Evolutionary conservation across 1,140 invertebrate species (phyloP).

Genomic region (Sinonovacula constricta): DNA sequence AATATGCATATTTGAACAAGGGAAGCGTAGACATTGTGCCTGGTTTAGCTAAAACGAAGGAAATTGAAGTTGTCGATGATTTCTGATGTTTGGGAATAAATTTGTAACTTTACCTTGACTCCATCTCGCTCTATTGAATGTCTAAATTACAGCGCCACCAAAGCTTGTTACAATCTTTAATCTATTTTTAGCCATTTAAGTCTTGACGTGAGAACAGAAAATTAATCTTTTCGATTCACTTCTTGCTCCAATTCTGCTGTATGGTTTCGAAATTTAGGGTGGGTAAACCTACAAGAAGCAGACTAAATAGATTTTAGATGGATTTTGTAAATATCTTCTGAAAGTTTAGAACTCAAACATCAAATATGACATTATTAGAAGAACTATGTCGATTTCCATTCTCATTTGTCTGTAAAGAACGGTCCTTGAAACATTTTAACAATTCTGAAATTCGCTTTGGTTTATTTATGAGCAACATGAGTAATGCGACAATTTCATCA

Average conservation of each 20-base stretch:
- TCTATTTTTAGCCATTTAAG: neutral
- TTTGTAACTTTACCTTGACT: neutral
- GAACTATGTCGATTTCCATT: conserved; percentile 2
- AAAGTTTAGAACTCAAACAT: neutral
- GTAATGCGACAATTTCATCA: too few relatives aligned
- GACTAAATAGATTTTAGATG: conserved; percentile 1
- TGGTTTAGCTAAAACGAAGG: too few relatives aligned
- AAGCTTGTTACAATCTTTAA: neutral
- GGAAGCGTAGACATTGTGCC: too few relatives aligned
- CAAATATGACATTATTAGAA: neutral
- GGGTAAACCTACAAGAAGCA: neutral
- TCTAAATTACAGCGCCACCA: neutral
- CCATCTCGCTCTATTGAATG: neutral
- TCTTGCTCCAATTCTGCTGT: conserved; percentile 12
- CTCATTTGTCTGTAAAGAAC: neutral
- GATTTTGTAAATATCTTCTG: conserved; percentile 16
- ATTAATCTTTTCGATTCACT: conserved; percentile 10
- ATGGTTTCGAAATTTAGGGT: conserved; percentile 25
- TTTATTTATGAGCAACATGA: too few relatives aligned
- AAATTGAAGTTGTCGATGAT: neutral
- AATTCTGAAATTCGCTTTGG: neutral
- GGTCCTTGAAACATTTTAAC: conserved; percentile 1
- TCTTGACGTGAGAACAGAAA: neutral
- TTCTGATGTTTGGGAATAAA: conserved; percentile 11
- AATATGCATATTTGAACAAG: conserved; percentile 17